Evolutionary conservation across 1,140 invertebrate genomes (phyloP).

Genomic region (Luehdorfia chinensis): DNA sequence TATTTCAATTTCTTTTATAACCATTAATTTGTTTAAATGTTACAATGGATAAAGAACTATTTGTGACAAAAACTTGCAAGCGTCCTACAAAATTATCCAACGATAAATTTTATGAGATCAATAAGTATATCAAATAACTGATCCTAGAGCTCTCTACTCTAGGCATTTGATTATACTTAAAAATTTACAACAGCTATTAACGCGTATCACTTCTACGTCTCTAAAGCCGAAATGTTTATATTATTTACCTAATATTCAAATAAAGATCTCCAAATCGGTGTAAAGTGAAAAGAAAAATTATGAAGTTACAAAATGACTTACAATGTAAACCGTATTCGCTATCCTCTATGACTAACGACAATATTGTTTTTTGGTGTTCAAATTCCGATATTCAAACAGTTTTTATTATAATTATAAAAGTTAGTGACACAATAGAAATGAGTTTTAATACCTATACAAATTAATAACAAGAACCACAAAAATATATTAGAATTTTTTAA

Average conservation of each 20-base stretch:
- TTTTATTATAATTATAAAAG: neutral
- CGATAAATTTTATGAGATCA: slow-evolving; percentile 37
- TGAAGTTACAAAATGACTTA: neutral
- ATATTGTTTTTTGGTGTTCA: neutral
- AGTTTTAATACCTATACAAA: slow-evolving; percentile 1
- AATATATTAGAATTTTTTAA: slow-evolving; percentile 10
- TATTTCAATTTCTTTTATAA: too few relatives aligned
- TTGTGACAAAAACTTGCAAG: too few relatives aligned
- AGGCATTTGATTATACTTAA: slow-evolving; percentile 25
- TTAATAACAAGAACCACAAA: slow-evolving; percentile 12
- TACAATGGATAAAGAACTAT: too few relatives aligned
- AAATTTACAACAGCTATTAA: slow-evolving; percentile 24
- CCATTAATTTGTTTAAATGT: too few relatives aligned
- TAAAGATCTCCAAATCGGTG: slow-evolving; percentile 7
- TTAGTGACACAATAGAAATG: slow-evolving; percentile 2
- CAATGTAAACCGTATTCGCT: neutral
- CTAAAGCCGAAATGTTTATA: neutral
- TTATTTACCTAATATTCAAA: neutral
- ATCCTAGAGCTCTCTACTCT: slow-evolving; percentile 41
- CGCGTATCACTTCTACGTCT: slow-evolving; percentile 21
- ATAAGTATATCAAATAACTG: slow-evolving; percentile 27
- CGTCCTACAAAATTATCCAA: too few relatives aligned
- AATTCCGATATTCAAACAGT: neutral
- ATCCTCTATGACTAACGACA: neutral
- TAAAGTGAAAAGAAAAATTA: neutral